Conservation (phyloP, 2,888 invertebrate genomes). For the Pachliopta kotzebuea region DNA sequence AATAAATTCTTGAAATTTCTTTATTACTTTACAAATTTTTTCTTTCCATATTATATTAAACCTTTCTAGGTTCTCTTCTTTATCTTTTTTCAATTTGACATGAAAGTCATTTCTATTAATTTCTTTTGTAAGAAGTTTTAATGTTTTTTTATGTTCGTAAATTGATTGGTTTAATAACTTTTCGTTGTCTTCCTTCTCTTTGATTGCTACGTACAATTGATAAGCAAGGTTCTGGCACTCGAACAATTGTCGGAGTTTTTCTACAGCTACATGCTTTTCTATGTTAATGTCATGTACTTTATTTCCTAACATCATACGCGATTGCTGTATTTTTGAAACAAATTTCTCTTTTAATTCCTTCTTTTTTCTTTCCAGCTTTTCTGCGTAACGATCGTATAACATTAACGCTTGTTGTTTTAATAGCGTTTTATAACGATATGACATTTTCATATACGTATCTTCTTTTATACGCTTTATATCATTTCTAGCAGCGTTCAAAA, state of each 20-base stretch:
- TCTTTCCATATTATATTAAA: slow-evolving; percentile 57
- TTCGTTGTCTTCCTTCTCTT: slow-evolving; percentile 58
- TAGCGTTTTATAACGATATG: slow-evolving; percentile 43
- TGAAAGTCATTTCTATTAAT: slow-evolving; percentile 52
- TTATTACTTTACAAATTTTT: slow-evolving; percentile 65
- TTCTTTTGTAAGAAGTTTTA: slow-evolving; percentile 46
- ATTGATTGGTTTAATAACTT: slow-evolving; percentile 49
- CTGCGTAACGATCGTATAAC: slow-evolving; percentile 52
- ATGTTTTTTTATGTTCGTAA: slow-evolving; percentile 53
- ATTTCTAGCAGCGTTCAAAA: slow-evolving; percentile 50
- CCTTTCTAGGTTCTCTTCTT: slow-evolving; percentile 47
- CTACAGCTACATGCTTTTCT: slow-evolving; percentile 62
- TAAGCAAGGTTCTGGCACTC: slow-evolving; percentile 69
- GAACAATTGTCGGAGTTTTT: slow-evolving; percentile 55
- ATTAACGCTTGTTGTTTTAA: slow-evolving; percentile 55
- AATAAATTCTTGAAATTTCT: slow-evolving; percentile 64
- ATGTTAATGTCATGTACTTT: slow-evolving; percentile 58
- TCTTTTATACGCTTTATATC: slow-evolving; percentile 50
- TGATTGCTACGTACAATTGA: slow-evolving; percentile 67
- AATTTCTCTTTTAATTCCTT: slow-evolving; percentile 50
- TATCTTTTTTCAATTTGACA: slow-evolving; percentile 48
- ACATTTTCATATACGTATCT: slow-evolving; percentile 49
- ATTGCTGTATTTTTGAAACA: slow-evolving; percentile 44
- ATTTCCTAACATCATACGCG: slow-evolving; percentile 39
- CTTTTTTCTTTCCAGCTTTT: slow-evolving; percentile 49